Evolutionary conservation across 2,888 invertebrate genomes (phyloP).

Genomic region (Drosophila neutralis): DNA sequence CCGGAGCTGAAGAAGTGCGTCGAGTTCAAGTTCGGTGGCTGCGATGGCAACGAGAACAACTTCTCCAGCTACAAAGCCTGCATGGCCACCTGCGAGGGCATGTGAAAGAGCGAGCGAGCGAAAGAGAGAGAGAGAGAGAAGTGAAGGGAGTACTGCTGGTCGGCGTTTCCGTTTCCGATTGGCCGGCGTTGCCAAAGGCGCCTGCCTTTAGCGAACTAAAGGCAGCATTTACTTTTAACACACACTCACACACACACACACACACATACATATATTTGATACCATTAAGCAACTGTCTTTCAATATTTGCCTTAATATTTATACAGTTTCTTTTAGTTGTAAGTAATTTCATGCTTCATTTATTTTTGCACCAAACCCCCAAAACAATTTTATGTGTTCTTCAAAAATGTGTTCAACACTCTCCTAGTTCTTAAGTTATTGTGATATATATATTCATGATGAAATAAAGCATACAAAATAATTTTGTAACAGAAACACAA

Average conservation of each 20-base stretch:
- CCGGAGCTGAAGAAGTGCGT: slow-evolving; percentile 85
- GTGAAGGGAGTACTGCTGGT: slow-evolving; percentile 45
- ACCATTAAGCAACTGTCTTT: slow-evolving; percentile 48
- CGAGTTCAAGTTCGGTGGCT: slow-evolving; percentile 87
- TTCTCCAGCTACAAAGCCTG: slow-evolving; percentile 86
- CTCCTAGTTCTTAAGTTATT: slow-evolving; percentile 69
- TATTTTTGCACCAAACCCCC: slow-evolving; percentile 11
- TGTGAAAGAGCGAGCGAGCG: slow-evolving; percentile 53
- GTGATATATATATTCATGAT: slow-evolving; percentile 65
- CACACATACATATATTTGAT: slow-evolving; percentile 22
- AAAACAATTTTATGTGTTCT: not conserved
- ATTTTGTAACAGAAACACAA: slow-evolving; percentile 14
- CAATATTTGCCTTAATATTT: slow-evolving; percentile 64
- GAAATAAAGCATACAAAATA: slow-evolving; percentile 53
- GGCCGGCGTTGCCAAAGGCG: slow-evolving; percentile 74
- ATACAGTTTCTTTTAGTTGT: slow-evolving; percentile 58
- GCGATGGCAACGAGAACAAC: slow-evolving; percentile 87
- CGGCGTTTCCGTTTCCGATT: slow-evolving; percentile 48
- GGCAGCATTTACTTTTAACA: slow-evolving; percentile 69
- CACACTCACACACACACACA: slow-evolving; percentile 14
- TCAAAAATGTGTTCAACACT: slow-evolving; percentile 56
- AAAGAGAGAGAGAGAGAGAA: not conserved
- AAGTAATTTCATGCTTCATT: slow-evolving; percentile 62
- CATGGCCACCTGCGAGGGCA: slow-evolving; percentile 85
- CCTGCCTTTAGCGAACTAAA: slow-evolving; percentile 65